Base-by-base conservation (phyloP, 2,113 vertebrate species). In the Nothobranchius furzeri region DNA sequence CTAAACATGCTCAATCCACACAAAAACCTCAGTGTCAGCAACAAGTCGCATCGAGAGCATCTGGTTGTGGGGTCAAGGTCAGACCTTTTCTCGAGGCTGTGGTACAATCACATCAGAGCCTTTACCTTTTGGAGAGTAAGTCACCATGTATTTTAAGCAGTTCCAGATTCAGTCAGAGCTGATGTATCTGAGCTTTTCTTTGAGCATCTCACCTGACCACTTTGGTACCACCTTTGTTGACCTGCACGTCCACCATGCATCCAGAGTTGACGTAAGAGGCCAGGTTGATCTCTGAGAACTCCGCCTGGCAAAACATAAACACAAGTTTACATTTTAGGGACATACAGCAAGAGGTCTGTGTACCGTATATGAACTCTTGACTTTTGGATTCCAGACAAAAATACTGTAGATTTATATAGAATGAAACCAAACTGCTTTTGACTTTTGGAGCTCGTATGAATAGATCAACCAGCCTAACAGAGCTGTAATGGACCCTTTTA, bases 231-330 rank as follows among this genome's bases (percentile, higher is more conserved):
- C 95, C 95, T 84, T 95, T 95, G 77, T 94, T 77, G 48, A 95
- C 94, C 78, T 98, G 97, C 95, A 96, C 95, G 89, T 99, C 96
- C 71, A 99, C 94, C 92, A 94, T 95, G 60, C 97, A 99, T 64
- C 97, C 97, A 0, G 94, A 94, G 3, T 62, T 93, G 14, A 96
- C 95, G 0, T 95, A 95, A 9, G 96, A 93, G 1, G 95, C 95
- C 85, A 98, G 91, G 80, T 98, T 99, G 87, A 99, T 73, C 91
- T 98, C 96, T 0, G 96, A 95, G 89, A 99, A 98, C 88, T 99
- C 96, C 0, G 96, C 97, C 96, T 99, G 87, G 20, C 3, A 66
- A 71, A 67, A 68, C 42, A 55, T 1, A 48, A 56, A 70, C 50
- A 25, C 25, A 25, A 15, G 55, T 64, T 14, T n/a, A 12, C 12